Evolutionary conservation across 2,888 invertebrate genomes (phyloP).

Genomic region (Caenorhabditis sp.): DNA sequence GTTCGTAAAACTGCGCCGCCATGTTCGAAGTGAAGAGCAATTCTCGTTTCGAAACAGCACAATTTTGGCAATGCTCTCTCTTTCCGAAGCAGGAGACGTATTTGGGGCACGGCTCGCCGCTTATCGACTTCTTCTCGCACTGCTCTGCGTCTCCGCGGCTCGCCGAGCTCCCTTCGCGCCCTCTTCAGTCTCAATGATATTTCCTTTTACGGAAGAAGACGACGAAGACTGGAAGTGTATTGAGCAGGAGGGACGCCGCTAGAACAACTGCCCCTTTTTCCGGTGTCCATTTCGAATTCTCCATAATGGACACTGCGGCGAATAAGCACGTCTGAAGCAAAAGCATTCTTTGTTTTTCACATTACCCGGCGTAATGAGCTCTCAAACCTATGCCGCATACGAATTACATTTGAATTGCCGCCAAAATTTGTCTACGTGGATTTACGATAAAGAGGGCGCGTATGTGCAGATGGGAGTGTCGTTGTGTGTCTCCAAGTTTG

Average conservation of each 20-base stretch:
- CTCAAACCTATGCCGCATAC: neutral
- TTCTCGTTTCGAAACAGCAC: constrained; percentile 28
- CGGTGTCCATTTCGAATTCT: constrained; percentile 2
- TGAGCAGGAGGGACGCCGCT: constrained; percentile 1
- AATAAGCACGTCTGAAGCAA: neutral
- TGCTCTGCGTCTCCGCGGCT: constrained; percentile 38
- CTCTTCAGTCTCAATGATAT: constrained; percentile 21
- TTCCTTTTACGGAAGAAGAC: constrained; percentile 12
- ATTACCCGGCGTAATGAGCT: neutral
- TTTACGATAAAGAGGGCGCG: constrained; percentile 31
- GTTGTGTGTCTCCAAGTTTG: constrained; percentile 4
- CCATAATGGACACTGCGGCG: neutral
- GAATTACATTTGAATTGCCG: constrained; percentile 21
- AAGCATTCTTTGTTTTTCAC: neutral
- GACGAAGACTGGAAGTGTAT: constrained; percentile 13
- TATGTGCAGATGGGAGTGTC: constrained; percentile 27
- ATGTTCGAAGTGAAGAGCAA: constrained; percentile 31
- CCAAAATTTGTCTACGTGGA: constrained; percentile 8
- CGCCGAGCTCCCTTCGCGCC: neutral
- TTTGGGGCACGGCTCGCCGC: constrained; percentile 35
- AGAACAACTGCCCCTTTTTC: neutral
- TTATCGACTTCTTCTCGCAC: constrained; percentile 56
- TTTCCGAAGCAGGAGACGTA: constrained; percentile 26
- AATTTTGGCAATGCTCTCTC: constrained; percentile 5
- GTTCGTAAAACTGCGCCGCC: constrained; percentile 65